Base-by-base conservation (phyloP, 2,113 vertebrate genomes). In the Albula goreensis region DNA sequence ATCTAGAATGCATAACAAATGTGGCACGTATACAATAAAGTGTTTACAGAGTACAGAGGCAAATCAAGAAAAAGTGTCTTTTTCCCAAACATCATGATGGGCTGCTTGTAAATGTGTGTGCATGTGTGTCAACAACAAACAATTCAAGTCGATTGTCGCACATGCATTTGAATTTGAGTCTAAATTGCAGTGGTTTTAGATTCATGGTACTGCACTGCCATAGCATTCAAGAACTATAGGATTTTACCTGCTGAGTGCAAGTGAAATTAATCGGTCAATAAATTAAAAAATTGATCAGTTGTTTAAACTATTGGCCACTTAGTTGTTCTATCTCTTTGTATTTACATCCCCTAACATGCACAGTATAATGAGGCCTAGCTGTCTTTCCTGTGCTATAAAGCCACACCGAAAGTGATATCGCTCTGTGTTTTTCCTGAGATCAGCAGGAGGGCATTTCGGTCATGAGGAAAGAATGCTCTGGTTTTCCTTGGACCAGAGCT, bases 391-490 rank as follows among this genome's bases (percentile, higher is more conserved):
- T 63, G 60, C 85, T 80, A 86, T 82, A 84, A 87, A 88, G 86
- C 63, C 15, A 74, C 70, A 66, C 82, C 63, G 50, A 85, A 88
- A 90, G 85, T 82, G 83, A 88, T 88, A 87, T 84, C 85, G 60
- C 83, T 85, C 83, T 66, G 88, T 83, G 84, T 88, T 88, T 63
- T 86, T 13, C 53, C 52, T 77, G 87, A 87, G 74, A 79, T 87
- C 82, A 85, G 25, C 60, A 25, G n/a, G 31, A 15, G 50, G 56
- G 41, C 15, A 15, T 77, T 22, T 77, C 78, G 9, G 80, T 91
- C 88, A 90, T 81, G 84, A 56, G 88, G 85, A 89, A 89, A 78
- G 89, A 90, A 90, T 89, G 84, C 86, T 88, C 86, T 50, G 88
- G 89, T 89, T 89, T 87, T 82, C 57, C 81, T 85, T 88, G 88